Conservation (phyloP, 2,113 vertebrate genomes). For the Rhea americana region DNA sequence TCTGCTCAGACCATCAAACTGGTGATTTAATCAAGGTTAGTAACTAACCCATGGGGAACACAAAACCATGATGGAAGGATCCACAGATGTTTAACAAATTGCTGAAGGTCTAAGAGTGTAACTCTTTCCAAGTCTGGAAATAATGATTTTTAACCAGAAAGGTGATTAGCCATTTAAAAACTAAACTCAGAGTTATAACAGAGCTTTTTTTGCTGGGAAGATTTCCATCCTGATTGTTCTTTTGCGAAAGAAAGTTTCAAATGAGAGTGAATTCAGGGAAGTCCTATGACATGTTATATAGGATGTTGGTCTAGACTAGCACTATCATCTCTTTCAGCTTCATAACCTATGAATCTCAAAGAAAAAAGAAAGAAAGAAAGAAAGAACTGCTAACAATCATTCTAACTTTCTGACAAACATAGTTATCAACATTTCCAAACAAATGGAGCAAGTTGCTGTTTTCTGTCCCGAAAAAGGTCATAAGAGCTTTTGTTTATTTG, state of each 20-base stretch:
- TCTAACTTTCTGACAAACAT: not conserved
- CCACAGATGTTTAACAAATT: not conserved
- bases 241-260: not conserved
- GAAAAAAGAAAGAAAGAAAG: not conserved
- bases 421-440: conserved; percentile 6
- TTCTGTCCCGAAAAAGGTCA: conserved; percentile 4
- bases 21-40: not conserved
- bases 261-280: not conserved
- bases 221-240: not conserved
- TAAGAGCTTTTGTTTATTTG: conserved; percentile 7
- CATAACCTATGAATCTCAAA: not conserved
- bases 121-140: not conserved
- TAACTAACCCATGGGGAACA: not conserved
- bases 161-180: not conserved
- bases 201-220: not conserved
- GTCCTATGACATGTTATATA: accelerated
- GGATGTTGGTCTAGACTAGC: not conserved
- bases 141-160: not conserved
- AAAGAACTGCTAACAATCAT: not conserved
- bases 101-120: not conserved
- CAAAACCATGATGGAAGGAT: not conserved
- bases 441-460: not conserved
- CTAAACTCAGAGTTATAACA: not conserved
- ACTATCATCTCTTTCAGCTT: not conserved
- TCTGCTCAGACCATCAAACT: not conserved